Base-by-base conservation (phyloP, 2,113 vertebrate genomes). In the Colaptes auratus region DNA sequence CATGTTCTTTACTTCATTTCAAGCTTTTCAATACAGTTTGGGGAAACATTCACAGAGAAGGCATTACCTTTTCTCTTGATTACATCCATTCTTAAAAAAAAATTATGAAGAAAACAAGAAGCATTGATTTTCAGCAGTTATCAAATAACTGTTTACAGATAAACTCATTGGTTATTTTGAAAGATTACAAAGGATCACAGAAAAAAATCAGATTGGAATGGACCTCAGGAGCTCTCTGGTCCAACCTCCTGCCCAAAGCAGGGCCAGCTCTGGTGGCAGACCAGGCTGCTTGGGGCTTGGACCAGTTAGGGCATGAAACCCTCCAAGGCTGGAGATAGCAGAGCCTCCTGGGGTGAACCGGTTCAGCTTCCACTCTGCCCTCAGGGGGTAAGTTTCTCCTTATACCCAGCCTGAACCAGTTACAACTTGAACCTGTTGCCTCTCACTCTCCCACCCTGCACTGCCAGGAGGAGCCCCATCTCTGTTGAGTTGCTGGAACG, bases 401-500 rank as follows among this genome's bases (percentile, higher is more conserved):
- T 39, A 19, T 44, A 24, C 6, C 12, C 23, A 79, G 18, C 3
- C 31, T 53, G 25, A 84, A 65, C 7, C 35, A 72, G 24, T 23
- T 30, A 14, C 7, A 52, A 23, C 5, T 64, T 52, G 13, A 44
- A 44, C 14, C 6, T 48, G 5, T 44, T 44, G 25, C 46, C 7
- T 59, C 31, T 46, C 9, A n/a, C 12, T 27, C 10, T 28, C 42
- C 52, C 0, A 0, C 6, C 10, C 6, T 46, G 15, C 6, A 9
- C 10, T 2, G 1, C 23, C 33, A 36, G 10, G 9, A 33, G 10
- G 15, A 66, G 8, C 12, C 27, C 36, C 36, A 39, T 39, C 36
- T 39, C 36, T 39, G 36, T 39, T 39, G 36, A 39, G 36, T 39
- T 39, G 36, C 36, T 39, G 36, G 36, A 39, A 39, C 36, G 10